These are phyloP conservation scores for Abrostola tripartita DNA, from an alignment of 2,888 invertebrate genomes.

Conservation along the genomic window DNA sequence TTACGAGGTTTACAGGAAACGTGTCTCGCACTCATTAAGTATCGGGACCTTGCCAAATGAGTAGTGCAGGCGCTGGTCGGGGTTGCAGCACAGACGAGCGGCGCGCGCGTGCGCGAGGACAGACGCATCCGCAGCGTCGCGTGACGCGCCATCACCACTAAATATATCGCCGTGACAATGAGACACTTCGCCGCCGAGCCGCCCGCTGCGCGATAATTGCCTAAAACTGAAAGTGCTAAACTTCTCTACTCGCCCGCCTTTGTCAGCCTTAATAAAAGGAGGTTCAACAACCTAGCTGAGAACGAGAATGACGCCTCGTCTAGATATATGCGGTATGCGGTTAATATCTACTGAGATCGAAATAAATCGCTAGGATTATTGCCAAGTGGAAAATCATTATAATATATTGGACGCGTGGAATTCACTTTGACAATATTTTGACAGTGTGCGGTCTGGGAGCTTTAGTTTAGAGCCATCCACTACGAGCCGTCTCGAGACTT, in stretches of 20 bases:
- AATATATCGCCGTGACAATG: conserved; percentile 77
- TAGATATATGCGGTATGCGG: conserved; percentile 85
- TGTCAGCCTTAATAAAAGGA: conserved; percentile 76
- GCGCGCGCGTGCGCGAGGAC: conserved; percentile 64
- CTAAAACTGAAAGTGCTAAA: conserved; percentile 71
- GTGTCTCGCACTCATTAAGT: conserved; percentile 52
- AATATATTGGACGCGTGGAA: conserved; percentile 87
- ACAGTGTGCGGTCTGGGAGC: conserved; percentile 82
- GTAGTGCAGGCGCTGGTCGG: conserved; percentile 53
- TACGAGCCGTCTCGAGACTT: conserved; percentile 61
- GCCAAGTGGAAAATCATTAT: conserved; percentile 87
- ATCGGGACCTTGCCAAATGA: conserved; percentile 61
- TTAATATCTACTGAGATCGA: conserved; percentile 85
- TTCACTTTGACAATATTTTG: conserved; percentile 88
- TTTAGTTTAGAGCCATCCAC: conserved; percentile 73
- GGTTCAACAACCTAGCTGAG: conserved; percentile 84
- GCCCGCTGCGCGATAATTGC: conserved; percentile 60
- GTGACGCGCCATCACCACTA: conserved; percentile 73
- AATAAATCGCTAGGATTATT: conserved; percentile 88
- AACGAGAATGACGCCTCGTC: conserved; percentile 77
- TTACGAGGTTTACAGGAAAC: conserved; percentile 60
- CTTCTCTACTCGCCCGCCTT: conserved; percentile 61
- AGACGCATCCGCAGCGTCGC: conserved; percentile 75
- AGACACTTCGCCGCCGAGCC: conserved; percentile 78
- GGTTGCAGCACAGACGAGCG: conserved; percentile 54